These are phyloP conservation scores for Selenia dentaria DNA, from an alignment of 2,888 invertebrate genomes.

Conservation along the genomic window DNA sequence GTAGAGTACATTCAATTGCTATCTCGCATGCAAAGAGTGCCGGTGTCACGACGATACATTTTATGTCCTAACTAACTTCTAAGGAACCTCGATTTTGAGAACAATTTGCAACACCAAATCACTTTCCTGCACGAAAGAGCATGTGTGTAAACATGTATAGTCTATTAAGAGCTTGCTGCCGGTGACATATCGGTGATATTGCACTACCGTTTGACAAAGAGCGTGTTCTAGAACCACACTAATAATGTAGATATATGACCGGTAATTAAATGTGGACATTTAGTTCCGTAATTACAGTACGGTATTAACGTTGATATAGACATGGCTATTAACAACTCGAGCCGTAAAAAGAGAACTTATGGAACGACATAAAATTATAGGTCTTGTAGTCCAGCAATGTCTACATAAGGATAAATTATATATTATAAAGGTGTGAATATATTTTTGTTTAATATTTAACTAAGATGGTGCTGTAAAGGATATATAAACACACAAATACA, in stretches of 20 bases:
- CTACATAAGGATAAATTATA: too few relatives aligned
- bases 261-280: conserved; percentile 55
- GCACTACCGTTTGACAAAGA: conserved; percentile 67
- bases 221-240: conserved; percentile 55
- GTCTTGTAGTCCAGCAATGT: too few relatives aligned
- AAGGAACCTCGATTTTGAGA: too few relatives aligned
- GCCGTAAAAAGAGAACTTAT: conserved; percentile 1
- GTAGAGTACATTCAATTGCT: too few relatives aligned
- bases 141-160: conserved; percentile 1
- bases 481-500: too few relatives aligned
- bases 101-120: too few relatives aligned
- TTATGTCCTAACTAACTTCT: too few relatives aligned
- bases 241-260: conserved; percentile 62
- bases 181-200: conserved; percentile 60
- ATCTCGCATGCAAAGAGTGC: too few relatives aligned
- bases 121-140: conserved; percentile 6
- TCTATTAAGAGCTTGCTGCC: conserved; percentile 20
- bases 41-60: too few relatives aligned
- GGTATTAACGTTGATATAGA: conserved; percentile 27
- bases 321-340: conserved; percentile 16
- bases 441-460: too few relatives aligned
- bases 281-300: conserved; percentile 32
- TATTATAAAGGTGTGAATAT: too few relatives aligned
- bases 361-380: not conserved
- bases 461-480: too few relatives aligned